phyloP scores from a whole-genome alignment of 2,113 vertebrate genomes.

The Phylloscopus whistleri region DNA sequence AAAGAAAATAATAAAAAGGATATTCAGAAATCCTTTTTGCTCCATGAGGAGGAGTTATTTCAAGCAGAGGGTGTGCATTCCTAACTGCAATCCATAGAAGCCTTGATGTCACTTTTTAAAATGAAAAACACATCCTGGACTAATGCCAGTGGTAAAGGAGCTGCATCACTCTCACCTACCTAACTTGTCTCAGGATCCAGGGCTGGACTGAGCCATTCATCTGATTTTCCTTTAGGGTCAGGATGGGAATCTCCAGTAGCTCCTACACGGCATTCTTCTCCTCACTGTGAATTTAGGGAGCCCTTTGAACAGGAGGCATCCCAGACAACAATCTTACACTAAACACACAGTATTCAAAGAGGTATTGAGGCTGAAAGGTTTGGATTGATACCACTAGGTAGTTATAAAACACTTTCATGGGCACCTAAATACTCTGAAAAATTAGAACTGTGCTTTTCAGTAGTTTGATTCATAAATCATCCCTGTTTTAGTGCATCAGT shows the following conservation, averaged over 20 bases:
- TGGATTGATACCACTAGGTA: not conserved
- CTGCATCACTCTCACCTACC: not conserved
- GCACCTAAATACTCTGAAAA: not conserved
- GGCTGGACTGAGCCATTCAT: not conserved
- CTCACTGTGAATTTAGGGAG: not conserved
- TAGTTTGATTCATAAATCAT: not conserved
- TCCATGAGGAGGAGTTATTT: not conserved
- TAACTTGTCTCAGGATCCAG: not conserved
- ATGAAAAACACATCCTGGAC: fast-evolving
- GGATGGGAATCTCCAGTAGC: not conserved
- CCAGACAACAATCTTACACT: not conserved
- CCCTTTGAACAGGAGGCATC: not conserved
- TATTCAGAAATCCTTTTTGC: not conserved
- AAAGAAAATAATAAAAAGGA: not conserved
- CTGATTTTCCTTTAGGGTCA: not conserved
- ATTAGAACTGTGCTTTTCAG: not conserved
- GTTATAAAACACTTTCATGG: not conserved
- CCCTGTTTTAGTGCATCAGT: not conserved
- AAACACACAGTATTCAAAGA: not conserved
- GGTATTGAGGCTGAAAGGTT: not conserved
- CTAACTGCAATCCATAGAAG: not conserved
- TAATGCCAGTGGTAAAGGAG: not conserved
- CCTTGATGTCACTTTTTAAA: not conserved
- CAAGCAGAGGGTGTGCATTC: not conserved
- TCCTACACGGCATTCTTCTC: fast-evolving